Base-by-base conservation (phyloP, 2,113 vertebrate species). In the Cariama cristata region DNA sequence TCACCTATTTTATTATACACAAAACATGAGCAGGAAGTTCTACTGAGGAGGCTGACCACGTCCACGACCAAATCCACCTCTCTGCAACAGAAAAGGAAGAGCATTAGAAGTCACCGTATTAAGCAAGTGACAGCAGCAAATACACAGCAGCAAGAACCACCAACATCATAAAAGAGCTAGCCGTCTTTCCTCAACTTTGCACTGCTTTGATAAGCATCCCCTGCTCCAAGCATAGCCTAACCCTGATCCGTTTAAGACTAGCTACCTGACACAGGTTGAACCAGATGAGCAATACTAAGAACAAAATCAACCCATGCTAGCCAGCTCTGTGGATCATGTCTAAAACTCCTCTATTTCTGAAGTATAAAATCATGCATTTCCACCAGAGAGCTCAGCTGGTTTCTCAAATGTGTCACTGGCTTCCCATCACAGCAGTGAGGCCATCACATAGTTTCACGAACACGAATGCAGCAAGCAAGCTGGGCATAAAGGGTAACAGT, bases 31-130 rank as follows among this genome's bases (percentile, higher is more conserved):
- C 82, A 97, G 97, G 32, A 82, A 79, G 68, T 90, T 98, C 98
- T 98, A 99, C 98, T 99, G 99, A 89, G 99, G 99, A 85, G 99
- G 99, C 97, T 99, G 99, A 97, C 99, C 99, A 98, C 99, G 98
- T 96, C 99, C 99, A 86, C 99, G 99, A 95, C 99, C 99, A 35
- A 99, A 99, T 96, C 99, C 99, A 85, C 99, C 99, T 98, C 99
- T 99, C 99, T 99, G 99, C 32, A 98, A 98, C 63, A 97, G 83
- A 95, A 96, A 94, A 98, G 73, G 95, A 97, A 71, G 27, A 86
- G 60, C 10, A 75, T 97, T 71, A 96, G 50, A 81, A 91, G 67
- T 58, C 58, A 42, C 5, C 11, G 0, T 59, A 60, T 27, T n/a
- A 47, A 75, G 30, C 21, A 63, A 60, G 52, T 1, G 52, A 79